Conservation (phyloP, 1,140 invertebrate species). For the Drosophila suzukii region DNA sequence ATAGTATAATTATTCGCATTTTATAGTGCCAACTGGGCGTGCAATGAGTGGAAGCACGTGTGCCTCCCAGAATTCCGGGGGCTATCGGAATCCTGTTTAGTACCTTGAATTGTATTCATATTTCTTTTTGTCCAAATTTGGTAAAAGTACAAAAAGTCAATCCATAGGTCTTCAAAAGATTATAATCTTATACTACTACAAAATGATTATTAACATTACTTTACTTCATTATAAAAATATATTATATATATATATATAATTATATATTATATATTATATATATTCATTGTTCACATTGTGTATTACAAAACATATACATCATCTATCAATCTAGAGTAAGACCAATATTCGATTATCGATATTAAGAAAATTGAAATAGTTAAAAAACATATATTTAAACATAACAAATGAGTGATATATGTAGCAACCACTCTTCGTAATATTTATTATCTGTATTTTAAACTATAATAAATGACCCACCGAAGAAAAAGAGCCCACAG, state of each 20-base stretch:
- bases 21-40: slow-evolving; percentile 40
- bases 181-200: too few relatives aligned
- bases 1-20: slow-evolving; percentile 39
- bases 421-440: neutral
- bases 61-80: slow-evolving; percentile 3
- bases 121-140: neutral
- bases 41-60: slow-evolving; percentile 26
- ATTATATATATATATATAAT: too few relatives aligned
- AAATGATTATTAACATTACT: neutral
- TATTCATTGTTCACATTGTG: too few relatives aligned
- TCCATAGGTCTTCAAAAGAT: too few relatives aligned
- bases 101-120: neutral
- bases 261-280: too few relatives aligned
- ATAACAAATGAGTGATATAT: too few relatives aligned
- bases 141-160: neutral
- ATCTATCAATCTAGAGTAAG: too few relatives aligned
- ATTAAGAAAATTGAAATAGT: too few relatives aligned
- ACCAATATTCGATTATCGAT: too few relatives aligned
- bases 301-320: too few relatives aligned
- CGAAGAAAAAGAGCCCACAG: neutral
- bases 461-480: neutral
- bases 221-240: too few relatives aligned
- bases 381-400: too few relatives aligned
- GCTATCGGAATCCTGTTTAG: neutral
- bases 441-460: neutral